Conservation (phyloP, 1,140 invertebrate species). For the Cydia fagiglandana region DNA sequence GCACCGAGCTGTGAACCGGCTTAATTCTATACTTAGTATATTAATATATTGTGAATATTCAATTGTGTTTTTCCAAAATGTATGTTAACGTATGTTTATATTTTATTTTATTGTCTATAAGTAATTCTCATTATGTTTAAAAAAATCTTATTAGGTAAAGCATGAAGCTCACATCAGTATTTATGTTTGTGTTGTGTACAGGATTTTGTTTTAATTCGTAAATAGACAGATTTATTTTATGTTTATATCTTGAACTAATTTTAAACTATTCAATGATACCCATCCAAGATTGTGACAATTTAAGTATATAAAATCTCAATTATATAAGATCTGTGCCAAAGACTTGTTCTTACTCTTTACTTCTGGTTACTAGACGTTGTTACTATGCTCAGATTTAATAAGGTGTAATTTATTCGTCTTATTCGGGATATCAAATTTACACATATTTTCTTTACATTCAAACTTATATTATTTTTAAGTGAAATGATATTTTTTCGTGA, state of each 20-base stretch:
- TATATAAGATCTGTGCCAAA: conserved; percentile 25
- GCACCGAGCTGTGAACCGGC: conserved; percentile 65
- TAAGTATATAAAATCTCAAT: not conserved
- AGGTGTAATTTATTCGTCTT: not conserved
- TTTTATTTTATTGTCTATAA: conserved; percentile 1
- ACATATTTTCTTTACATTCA: not conserved
- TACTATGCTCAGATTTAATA: not conserved
- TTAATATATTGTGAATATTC: not conserved
- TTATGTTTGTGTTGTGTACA: conserved; percentile 18
- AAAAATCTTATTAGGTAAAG: not conserved
- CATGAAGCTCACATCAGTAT: not conserved
- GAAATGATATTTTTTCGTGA: conserved; percentile 34
- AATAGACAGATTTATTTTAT: conserved; percentile 9
- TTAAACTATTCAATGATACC: conserved; percentile 3
- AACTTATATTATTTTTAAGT: not conserved
- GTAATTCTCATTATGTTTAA: not conserved
- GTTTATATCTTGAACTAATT: not conserved
- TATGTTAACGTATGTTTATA: conserved; percentile 2
- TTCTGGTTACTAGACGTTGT: not conserved
- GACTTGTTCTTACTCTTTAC: conserved; percentile 8
- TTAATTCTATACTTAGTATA: conserved; percentile 6
- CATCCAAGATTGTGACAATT: not conserved
- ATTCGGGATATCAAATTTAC: not conserved
- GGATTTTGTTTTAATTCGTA: conserved; percentile 16
- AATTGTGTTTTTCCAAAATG: conserved; percentile 5